Conservation (phyloP, 1,140 invertebrate genomes). For the Lordiphosa collinella region DNA sequence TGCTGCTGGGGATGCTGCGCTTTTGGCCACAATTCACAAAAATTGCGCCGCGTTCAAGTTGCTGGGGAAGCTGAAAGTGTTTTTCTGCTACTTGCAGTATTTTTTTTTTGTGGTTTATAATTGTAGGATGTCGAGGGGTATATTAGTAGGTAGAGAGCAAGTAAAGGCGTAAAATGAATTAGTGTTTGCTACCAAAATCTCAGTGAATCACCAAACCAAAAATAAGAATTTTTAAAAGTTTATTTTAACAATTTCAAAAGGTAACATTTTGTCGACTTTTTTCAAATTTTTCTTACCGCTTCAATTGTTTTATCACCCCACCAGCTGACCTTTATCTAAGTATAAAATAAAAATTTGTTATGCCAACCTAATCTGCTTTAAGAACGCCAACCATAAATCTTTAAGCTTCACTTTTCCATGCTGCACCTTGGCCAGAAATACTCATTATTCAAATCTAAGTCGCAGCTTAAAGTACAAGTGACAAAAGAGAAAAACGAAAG, state of each 20-base stretch:
- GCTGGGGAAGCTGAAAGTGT: slow-evolving; percentile 10
- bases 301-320: neutral
- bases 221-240: too few relatives aligned
- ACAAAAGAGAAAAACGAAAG: slow-evolving; percentile 10
- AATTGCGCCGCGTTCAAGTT: neutral
- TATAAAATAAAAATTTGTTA: slow-evolving; percentile 12
- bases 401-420: slow-evolving; percentile 20
- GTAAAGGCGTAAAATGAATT: too few relatives aligned
- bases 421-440: slow-evolving; percentile 26
- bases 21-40: slow-evolving; percentile 13
- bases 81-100: slow-evolving; percentile 31
- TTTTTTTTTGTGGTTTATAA: slow-evolving; percentile 5
- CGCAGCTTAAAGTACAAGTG: slow-evolving; percentile 35
- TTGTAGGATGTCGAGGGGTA: too few relatives aligned
- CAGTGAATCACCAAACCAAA: too few relatives aligned
- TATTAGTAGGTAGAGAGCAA: too few relatives aligned
- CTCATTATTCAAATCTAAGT: slow-evolving; percentile 70
- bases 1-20: neutral
- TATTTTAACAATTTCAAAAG: too few relatives aligned
- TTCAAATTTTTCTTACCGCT: too few relatives aligned
- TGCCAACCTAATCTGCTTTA: slow-evolving; percentile 27
- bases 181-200: too few relatives aligned
- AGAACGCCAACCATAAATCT: slow-evolving; percentile 29
- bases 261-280: too few relatives aligned
- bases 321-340: slow-evolving; percentile 13